Percentiles rank a stretch among this genome's conserved stretches.
phyloP scores from a whole-genome alignment of 2,888 invertebrate species.

The Caenorhabditis sp. region DNA sequence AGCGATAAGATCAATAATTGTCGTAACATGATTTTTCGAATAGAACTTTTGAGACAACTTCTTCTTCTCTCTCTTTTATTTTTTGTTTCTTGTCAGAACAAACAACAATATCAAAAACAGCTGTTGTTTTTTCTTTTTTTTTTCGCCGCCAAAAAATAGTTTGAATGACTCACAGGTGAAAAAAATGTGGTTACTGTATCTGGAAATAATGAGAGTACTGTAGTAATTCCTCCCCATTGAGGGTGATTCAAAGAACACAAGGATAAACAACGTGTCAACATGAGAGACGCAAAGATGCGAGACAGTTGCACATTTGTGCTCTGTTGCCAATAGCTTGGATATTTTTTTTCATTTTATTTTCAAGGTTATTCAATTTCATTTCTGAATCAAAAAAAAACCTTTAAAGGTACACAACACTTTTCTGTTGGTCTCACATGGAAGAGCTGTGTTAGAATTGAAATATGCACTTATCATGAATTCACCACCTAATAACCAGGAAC shows the following conservation, averaged over 20 bases:
- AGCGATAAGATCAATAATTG: constrained; percentile 14
- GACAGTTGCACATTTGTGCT: background rate
- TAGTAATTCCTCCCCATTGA: no score
- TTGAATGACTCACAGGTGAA: no score
- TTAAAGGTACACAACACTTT: no score
- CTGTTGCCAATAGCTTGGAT: background rate
- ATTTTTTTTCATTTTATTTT: background rate
- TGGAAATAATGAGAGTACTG: background rate
- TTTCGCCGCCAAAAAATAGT: background rate
- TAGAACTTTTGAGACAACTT: constrained; percentile 1
- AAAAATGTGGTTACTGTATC: background rate
- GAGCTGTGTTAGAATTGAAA: no score
- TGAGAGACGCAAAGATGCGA: background rate
- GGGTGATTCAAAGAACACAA: no score
- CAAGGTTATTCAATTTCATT: background rate
- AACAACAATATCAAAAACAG: background rate
- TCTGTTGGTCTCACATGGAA: no score
- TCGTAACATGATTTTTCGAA: no score
- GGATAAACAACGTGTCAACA: no score
- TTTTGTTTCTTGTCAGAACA: background rate
- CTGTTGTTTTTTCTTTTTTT: background rate
- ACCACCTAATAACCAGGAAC: background rate
- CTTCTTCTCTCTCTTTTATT: background rate
- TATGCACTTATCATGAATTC: background rate
- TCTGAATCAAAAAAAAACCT: background rate